Evolutionary conservation across 2,888 invertebrate species (phyloP).

Genomic region (Polia nebulosa): DNA sequence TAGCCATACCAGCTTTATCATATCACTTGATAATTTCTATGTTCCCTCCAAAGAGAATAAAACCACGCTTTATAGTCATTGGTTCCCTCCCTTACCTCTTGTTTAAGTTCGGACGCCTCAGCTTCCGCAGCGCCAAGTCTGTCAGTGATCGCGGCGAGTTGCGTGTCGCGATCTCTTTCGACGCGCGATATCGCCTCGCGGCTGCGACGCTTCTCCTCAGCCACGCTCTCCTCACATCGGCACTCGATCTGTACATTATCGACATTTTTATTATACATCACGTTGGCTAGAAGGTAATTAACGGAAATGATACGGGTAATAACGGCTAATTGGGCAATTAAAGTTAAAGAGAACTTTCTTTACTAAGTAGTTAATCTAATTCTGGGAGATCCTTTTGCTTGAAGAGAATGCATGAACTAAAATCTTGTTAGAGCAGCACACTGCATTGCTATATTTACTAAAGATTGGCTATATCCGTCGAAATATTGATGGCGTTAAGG

Average conservation of each 20-base stretch:
- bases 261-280: slow-evolving; percentile 33
- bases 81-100: slow-evolving; percentile 89
- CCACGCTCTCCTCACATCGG: slow-evolving; percentile 93
- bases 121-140: slow-evolving; percentile 88
- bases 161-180: slow-evolving; percentile 94
- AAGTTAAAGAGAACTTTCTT: slow-evolving; percentile 34
- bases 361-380: background rate
- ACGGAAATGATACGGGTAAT: slow-evolving; percentile 33
- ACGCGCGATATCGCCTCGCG: slow-evolving; percentile 95
- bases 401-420: no score
- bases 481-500: background rate
- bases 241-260: slow-evolving; percentile 92
- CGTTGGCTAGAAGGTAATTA: slow-evolving; percentile 14
- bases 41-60: no score
- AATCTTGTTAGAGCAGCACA: background rate
- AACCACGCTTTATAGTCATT: no score
- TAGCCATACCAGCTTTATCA: background rate
- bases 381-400: slow-evolving; percentile 14
- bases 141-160: slow-evolving; percentile 84
- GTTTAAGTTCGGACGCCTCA: slow-evolving; percentile 88
- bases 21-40: background rate
- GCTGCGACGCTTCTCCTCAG: slow-evolving; percentile 96
- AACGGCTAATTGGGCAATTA: slow-evolving; percentile 40
- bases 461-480: no score
- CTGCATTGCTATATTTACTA: background rate